Percentiles rank a stretch among this genome's conserved stretches.
Evolutionary conservation across 2,797 vertebrate species (phyloP).

Genomic region (Malacoraja senta): DNA sequence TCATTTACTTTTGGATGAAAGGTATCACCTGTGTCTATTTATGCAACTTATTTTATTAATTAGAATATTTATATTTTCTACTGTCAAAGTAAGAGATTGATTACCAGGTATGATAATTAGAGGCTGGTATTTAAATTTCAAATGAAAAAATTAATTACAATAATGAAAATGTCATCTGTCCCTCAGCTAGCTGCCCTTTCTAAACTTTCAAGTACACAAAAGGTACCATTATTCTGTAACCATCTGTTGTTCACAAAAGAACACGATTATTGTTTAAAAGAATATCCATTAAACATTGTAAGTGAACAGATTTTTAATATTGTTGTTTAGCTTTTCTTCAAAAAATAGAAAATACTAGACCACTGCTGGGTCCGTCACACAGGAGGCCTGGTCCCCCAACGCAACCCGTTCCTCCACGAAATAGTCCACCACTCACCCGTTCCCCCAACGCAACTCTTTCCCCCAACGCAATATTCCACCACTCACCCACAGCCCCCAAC

Average conservation of each 20-base stretch:
- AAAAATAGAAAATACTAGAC: neutral
- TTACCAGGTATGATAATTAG: neutral
- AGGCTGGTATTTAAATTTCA: neutral
- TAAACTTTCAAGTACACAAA: neutral
- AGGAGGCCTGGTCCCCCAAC: too few relatives aligned
- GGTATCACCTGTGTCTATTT: neutral
- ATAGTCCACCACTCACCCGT: too few relatives aligned
- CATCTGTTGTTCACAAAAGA: neutral
- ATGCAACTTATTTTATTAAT: neutral
- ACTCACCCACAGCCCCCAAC: too few relatives aligned
- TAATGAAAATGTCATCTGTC: neutral
- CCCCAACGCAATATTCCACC: too few relatives aligned
- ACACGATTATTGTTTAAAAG: neutral
- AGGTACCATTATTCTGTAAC: neutral
- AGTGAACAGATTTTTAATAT: neutral
- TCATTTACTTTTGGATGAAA: neutral
- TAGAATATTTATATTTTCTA: slow-evolving; percentile 6
- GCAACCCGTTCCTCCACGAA: too few relatives aligned
- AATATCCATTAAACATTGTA: neutral
- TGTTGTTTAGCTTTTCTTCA: neutral
- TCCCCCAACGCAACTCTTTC: too few relatives aligned
- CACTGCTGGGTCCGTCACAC: too few relatives aligned
- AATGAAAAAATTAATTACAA: neutral
- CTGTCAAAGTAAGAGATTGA: neutral
- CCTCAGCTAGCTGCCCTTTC: neutral